A percentile compares a stretch with the other conserved stretches of the same genome.
phyloP scores from a whole-genome alignment of 1,140 invertebrate genomes.

The Medauroidea extradentata region DNA sequence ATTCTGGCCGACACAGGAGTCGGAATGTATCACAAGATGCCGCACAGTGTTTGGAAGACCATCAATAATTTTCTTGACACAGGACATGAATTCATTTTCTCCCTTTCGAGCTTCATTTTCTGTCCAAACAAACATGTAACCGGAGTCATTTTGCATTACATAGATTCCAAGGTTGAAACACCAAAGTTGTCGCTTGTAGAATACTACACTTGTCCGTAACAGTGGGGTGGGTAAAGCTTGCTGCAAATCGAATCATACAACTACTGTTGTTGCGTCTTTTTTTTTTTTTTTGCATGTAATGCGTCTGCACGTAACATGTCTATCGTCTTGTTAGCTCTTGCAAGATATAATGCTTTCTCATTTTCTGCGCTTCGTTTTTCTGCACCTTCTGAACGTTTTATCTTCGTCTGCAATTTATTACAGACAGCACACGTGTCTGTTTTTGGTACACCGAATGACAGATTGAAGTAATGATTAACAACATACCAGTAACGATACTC shows the following conservation, averaged over 20 bases:
- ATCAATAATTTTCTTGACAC: conserved; percentile 20
- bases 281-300: conserved; percentile 10
- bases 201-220: conserved; percentile 25
- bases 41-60: conserved; percentile 10
- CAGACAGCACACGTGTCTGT: too few species aligned
- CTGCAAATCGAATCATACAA: conserved; percentile 34
- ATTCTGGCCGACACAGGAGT: conserved; percentile 19
- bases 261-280: conserved; percentile 12
- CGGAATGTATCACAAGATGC: conserved; percentile 12
- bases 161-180: conserved; percentile 20
- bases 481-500: too few species aligned
- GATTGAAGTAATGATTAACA: too few species aligned
- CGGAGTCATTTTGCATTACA: conserved; percentile 12
- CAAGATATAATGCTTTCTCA: too few species aligned
- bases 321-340: too few species aligned
- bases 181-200: conserved; percentile 21
- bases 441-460: too few species aligned
- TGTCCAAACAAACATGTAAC: conserved; percentile 20
- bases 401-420: too few species aligned
- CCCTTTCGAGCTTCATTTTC: conserved; percentile 16
- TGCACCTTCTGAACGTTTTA: too few species aligned
- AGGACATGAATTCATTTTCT: conserved; percentile 18
- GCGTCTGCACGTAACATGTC: too few species aligned
- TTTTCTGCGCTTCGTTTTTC: too few species aligned
- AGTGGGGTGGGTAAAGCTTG: conserved; percentile 36